phyloP scores from a whole-genome alignment of 2,888 invertebrate genomes.

The Drosophila tanythrix region DNA sequence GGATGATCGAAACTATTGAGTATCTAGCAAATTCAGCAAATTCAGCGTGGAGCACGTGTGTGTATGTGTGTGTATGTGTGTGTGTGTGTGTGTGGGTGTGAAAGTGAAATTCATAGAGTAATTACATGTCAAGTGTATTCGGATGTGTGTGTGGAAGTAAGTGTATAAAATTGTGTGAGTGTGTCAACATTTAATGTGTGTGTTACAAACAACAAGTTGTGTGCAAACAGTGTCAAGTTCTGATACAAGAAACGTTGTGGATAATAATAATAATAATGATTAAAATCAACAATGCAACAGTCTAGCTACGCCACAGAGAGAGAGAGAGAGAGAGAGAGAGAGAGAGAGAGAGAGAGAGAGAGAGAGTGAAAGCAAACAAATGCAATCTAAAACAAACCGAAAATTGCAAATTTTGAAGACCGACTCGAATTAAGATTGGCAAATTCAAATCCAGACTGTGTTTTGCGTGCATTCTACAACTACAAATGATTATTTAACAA shows the following conservation, averaged over 20 bases:
- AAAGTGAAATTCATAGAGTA: slow-evolving; percentile 16
- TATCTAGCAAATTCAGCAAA: slow-evolving; percentile 7
- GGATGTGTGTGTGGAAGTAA: neutral
- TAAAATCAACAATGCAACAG: neutral
- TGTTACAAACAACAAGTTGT: slow-evolving; percentile 4
- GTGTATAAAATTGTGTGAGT: slow-evolving; percentile 4
- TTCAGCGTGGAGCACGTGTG: slow-evolving; percentile 4
- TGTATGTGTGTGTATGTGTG: slow-evolving; percentile 9
- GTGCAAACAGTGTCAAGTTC: slow-evolving; percentile 13
- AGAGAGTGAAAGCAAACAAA: neutral
- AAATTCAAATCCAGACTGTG: neutral
- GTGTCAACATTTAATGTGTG: slow-evolving; percentile 16
- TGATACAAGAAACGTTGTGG: slow-evolving; percentile 7
- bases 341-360: too few species aligned
- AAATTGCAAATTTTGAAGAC: neutral
- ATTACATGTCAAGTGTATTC: slow-evolving; percentile 23
- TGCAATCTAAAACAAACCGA: too few species aligned
- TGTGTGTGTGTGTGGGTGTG: neutral
- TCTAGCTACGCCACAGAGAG: neutral
- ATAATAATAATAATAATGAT: slow-evolving; percentile 3
- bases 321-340: too few species aligned
- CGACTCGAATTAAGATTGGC: neutral
- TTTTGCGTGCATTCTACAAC: neutral
- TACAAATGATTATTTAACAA: neutral
- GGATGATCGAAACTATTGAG: slow-evolving; percentile 19